Conservation (phyloP, 1,140 invertebrate species). For the Anoplolepis gracilipes region DNA sequence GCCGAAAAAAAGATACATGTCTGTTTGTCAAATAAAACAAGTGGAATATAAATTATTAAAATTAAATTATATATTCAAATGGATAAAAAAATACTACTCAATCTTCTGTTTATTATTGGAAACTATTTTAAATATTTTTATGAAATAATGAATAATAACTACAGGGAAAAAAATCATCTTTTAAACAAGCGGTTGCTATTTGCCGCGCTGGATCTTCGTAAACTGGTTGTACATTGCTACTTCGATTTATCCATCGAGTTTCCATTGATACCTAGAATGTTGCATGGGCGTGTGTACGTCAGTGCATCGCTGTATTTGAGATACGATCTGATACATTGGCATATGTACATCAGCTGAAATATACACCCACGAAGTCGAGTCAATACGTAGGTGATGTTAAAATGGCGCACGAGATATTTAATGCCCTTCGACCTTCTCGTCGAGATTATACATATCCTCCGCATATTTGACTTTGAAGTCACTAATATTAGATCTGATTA, state of each 20-base stretch:
- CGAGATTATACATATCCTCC: constrained; percentile 37
- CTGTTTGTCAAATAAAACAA: background rate
- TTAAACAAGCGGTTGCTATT: background rate
- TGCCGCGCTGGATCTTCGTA: background rate
- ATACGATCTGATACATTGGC: constrained; percentile 44
- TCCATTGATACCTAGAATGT: constrained; percentile 38
- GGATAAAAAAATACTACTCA: background rate
- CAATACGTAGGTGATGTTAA: constrained; percentile 38
- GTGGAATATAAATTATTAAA: too few relatives aligned
- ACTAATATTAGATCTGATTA: background rate
- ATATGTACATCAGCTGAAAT: constrained; percentile 50
- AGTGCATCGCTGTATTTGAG: constrained; percentile 11
- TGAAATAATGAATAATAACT: constrained; percentile 5
- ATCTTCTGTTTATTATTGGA: background rate
- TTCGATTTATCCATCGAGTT: constrained; percentile 52
- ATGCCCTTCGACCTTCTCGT: constrained; percentile 33
- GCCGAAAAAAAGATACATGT: background rate
- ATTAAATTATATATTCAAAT: background rate
- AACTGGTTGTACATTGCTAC: constrained; percentile 8
- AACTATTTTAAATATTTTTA: constrained; percentile 14
- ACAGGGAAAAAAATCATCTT: background rate
- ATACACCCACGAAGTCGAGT: constrained; percentile 31
- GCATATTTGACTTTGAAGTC: constrained; percentile 35
- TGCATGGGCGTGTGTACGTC: constrained; percentile 9
- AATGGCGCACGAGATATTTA: constrained; percentile 41